Conservation (phyloP, 2,888 invertebrate genomes). For the Machimus atricapillus region DNA sequence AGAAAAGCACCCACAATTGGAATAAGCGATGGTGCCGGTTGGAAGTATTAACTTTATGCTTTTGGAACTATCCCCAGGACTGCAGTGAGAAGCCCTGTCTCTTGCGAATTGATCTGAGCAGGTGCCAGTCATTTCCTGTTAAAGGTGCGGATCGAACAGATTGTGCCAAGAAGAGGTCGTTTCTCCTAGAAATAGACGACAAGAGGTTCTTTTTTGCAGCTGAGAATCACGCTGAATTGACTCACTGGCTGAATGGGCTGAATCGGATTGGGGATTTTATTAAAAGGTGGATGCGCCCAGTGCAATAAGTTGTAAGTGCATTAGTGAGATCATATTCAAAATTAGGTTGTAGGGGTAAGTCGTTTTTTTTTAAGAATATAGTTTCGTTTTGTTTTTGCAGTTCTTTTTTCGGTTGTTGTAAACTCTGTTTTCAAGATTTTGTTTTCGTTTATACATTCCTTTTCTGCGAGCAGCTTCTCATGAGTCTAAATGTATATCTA, state of each 20-base stretch:
- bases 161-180: constrained; percentile 64
- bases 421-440: not conserved
- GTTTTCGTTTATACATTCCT: constrained; percentile 10
- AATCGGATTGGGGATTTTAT: constrained; percentile 62
- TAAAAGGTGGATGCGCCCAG: constrained; percentile 60
- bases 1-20: constrained; percentile 63
- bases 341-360: not conserved
- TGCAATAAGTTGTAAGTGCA: constrained; percentile 38
- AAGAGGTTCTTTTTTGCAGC: constrained; percentile 61
- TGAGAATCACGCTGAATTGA: constrained; percentile 63
- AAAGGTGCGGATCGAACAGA: constrained; percentile 59
- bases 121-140: constrained; percentile 56
- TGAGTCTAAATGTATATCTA: not conserved
- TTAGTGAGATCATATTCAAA: not conserved
- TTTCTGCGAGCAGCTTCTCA: not conserved
- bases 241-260: constrained; percentile 63
- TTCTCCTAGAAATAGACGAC: constrained; percentile 57
- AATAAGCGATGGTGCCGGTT: constrained; percentile 67
- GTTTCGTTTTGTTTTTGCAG: not conserved
- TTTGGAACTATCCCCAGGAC: constrained; percentile 66
- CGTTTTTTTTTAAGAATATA: not conserved
- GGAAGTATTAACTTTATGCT: constrained; percentile 59
- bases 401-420: constrained; percentile 8
- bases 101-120: constrained; percentile 59
- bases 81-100: constrained; percentile 58